Base-by-base conservation (phyloP, 1,140 invertebrate genomes). In the Lucilia cuprina region DNA sequence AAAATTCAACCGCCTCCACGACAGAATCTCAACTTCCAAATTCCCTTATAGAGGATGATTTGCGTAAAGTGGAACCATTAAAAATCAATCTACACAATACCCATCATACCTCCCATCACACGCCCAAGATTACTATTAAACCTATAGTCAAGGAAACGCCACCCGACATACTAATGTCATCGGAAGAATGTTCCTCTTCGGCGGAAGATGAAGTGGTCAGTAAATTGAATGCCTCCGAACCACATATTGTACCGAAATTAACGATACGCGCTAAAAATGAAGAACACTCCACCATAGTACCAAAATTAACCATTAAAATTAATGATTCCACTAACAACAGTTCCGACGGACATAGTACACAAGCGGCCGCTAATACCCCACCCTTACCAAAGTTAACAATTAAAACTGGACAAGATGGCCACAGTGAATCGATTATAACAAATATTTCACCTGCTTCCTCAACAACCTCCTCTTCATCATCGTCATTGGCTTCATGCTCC, bases 221-320 rank as follows among this genome's bases (percentile, higher is more conserved):
- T 2, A 60, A 55, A 82, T 5, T 50, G 17, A 83, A 84, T 82
- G 84, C 34, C 25, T 84, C 80, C 35, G 87, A 86, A 10, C 87
- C 89, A 34, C 89, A 91, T 80, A 90, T 91, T 85, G 87, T 91
- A 84, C 89, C 89, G 83, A 91, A 91, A 82, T 84, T 91, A 50
- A 91, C 89, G 2, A 91, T 91, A 83, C 87, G 89, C 10, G 87
- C 88, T 8, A 87, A 88, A 47, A 88, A 88, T 77, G 89, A 91
- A 82, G 87, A 87, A 65, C 50, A 85, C 34, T 85, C 87, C 25
- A 88, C 88, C 5, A 86, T 91, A 17, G 90, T 91, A 55, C 90
- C 90, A 78, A 91, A 89, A 83, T 60, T 91, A 41, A 91, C 89
- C 10, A 91, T 91, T 21, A 91, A 91, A 85, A 86, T 91, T 85